Evolutionary conservation across 92 coral and sea anemone species (phyloP).

Genomic region (Zoanthus solanderi): DNA sequence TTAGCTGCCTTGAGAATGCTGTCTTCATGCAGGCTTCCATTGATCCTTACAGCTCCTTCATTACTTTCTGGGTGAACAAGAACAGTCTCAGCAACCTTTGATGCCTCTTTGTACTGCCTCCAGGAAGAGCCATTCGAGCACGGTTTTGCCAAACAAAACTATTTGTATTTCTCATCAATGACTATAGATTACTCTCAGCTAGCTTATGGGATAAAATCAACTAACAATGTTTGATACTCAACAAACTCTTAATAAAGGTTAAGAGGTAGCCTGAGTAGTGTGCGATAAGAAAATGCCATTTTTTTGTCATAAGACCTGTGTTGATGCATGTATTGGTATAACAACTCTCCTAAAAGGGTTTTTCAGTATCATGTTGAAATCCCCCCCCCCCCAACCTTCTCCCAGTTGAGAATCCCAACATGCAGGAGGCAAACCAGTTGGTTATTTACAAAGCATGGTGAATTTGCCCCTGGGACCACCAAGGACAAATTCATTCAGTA

Average conservation of each 20-base stretch:
- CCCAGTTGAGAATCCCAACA: no score
- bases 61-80: conserved; percentile 42
- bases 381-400: no score
- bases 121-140: conserved; percentile 19
- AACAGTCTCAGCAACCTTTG: conserved; percentile 41
- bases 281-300: no score
- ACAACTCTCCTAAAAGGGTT: no score
- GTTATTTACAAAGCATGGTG: no score
- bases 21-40: conserved; percentile 52
- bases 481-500: no score
- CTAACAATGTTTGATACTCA: background rate
- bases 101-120: conserved; percentile 1
- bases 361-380: no score
- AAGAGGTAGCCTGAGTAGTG: background rate
- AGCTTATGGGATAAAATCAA: background rate
- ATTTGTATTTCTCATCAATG: conserved; percentile 31
- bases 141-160: conserved; percentile 34
- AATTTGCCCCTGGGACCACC: no score
- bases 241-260: background rate
- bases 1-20: conserved; percentile 20
- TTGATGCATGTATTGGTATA: no score
- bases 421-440: no score
- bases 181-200: background rate
- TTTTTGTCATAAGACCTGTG: no score
- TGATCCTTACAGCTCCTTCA: conserved; percentile 42